Base-by-base conservation (phyloP, 2,113 vertebrate species). In the Entosphenus tridentatus region DNA sequence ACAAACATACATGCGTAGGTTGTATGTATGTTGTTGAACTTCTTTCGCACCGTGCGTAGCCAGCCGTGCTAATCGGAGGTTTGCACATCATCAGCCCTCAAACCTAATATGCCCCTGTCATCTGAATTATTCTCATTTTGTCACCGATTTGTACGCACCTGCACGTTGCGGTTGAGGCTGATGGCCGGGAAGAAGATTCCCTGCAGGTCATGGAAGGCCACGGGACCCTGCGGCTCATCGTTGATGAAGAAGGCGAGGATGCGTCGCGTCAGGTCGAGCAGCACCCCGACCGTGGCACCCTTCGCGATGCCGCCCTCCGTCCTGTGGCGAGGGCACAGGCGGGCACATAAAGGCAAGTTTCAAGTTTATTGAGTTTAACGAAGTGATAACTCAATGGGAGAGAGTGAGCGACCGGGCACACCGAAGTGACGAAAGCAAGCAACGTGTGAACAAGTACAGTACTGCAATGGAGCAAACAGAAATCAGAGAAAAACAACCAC, bases 141-240 rank as follows among this genome's bases (percentile, higher is more conserved):
- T 39, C 6, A 39, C 39, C 39, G 39, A 39, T 1, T 39, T 39
- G 39, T 39, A 39, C 6, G 39, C 39, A 95, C 91, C 87, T 98
- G 93, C 75, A 98, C 93, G 0, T 98, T 98, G 73, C 93, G 82
- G 80, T 98, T 98, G 77, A 96, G 86, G 79, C 93, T 98, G 77
- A 98, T 86, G 0, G 93, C 89, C 0, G 93, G 93, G 77, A 89
- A 98, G 74, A 91, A 90, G 55, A 84, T 74, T 1, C 93, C 92
- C 74, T 98, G 90, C 78, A 98, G 58, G 56, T 81, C 83, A 73
- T 98, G 88, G 0, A 98, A 98, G 1, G 93, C 93, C 1, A 98
- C 83, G 0, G 93, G 93, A 3, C 93, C 93, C 77, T 98, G 93
- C 82, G 95, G 93, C 73, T 93, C 93, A n/a, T 98, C 88, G 2